Evolutionary conservation across 2,113 vertebrate genomes (phyloP).

Genomic region (Maccullochella peelii): DNA sequence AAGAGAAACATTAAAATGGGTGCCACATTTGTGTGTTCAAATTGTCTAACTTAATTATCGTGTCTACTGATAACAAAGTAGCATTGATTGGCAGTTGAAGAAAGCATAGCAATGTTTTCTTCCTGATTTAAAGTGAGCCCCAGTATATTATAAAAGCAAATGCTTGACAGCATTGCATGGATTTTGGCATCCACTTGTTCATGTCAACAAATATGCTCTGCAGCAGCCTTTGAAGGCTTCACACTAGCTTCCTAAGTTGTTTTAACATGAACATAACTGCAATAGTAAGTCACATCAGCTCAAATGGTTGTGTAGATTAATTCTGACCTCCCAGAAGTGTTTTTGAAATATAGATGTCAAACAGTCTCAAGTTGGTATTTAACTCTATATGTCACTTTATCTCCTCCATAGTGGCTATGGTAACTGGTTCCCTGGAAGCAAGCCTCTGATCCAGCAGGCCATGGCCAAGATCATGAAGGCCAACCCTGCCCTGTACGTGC

Average conservation of each 20-base stretch:
- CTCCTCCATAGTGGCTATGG: slow-evolving; percentile 90
- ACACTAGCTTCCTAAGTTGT: slow-evolving; percentile 27
- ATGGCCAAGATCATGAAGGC: slow-evolving; percentile 99
- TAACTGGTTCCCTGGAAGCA: slow-evolving; percentile 99
- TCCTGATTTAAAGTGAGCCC: neutral
- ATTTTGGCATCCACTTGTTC: slow-evolving; percentile 25
- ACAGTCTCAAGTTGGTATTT: neutral
- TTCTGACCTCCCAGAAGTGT: neutral
- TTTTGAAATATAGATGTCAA: neutral
- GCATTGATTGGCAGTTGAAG: neutral
- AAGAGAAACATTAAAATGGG: neutral
- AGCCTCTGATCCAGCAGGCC: slow-evolving; percentile 98
- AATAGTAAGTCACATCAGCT: neutral
- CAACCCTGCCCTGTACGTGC: slow-evolving; percentile 96
- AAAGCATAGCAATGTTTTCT: neutral
- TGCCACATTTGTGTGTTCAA: neutral
- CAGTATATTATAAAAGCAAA: neutral
- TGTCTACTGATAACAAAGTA: too few relatives aligned
- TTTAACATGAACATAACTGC: neutral
- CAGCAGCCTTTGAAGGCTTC: slow-evolving; percentile 1
- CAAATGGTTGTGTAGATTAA: neutral
- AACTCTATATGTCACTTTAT: neutral
- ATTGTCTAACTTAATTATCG: neutral
- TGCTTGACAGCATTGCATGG: neutral
- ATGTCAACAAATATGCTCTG: slow-evolving; percentile 5